phyloP scores from a whole-genome alignment of 2,113 vertebrate genomes.

The Brachionichthys hirsutus region DNA sequence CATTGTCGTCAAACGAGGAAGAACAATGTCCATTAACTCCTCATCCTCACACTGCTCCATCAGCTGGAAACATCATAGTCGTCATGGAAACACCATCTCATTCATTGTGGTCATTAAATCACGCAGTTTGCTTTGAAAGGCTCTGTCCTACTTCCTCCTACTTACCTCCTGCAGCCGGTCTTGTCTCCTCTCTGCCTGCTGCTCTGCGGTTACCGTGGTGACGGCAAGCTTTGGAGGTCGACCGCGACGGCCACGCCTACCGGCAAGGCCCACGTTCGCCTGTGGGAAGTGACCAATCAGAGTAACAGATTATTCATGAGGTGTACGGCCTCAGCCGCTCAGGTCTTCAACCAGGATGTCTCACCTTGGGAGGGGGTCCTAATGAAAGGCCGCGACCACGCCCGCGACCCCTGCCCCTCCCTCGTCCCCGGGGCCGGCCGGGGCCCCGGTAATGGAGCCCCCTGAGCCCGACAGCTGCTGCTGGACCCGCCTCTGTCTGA shows the following conservation, averaged over 20 bases:
- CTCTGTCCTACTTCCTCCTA: background rate
- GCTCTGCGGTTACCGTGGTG: slow-evolving; percentile 64
- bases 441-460: slow-evolving; percentile 69
- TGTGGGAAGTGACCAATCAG: slow-evolving; percentile 14
- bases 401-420: slow-evolving; percentile 56
- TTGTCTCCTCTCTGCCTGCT: slow-evolving; percentile 75
- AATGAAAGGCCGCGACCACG: slow-evolving; percentile 67
- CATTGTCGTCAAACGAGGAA: slow-evolving; percentile 85
- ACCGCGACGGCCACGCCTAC: slow-evolving; percentile 59
- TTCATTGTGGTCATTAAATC: background rate
- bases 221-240: slow-evolving; percentile 63
- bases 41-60: slow-evolving; percentile 86
- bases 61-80: slow-evolving; percentile 67
- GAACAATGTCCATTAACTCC: slow-evolving; percentile 87
- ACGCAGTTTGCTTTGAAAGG: too few species aligned
- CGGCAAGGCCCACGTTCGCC: slow-evolving; percentile 38
- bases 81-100: slow-evolving; percentile 2
- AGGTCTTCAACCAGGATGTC: background rate
- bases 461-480: slow-evolving; percentile 43
- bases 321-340: too few species aligned
- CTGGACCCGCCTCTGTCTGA: slow-evolving; percentile 45
- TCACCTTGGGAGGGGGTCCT: slow-evolving; percentile 68
- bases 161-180: slow-evolving; percentile 84
- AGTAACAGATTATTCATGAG: background rate
- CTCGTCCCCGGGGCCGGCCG: slow-evolving; percentile 71